Evolutionary conservation across 2,113 vertebrate genomes (phyloP).

Genomic region (Rostratula benghalensis): DNA sequence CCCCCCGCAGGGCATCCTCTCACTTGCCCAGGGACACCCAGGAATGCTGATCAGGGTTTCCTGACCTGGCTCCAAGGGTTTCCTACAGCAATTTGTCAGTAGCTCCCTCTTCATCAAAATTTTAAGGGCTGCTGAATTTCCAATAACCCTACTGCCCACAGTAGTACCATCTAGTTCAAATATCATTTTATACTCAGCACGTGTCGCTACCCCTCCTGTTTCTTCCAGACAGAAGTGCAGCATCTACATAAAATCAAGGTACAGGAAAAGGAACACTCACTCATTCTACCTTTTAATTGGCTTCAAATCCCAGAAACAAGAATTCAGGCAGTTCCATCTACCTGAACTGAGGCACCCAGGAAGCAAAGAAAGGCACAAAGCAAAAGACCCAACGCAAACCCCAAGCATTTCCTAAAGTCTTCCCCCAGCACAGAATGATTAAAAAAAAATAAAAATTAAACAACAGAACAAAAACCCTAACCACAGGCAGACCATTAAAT

Average conservation of each 20-base stretch:
- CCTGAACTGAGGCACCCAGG: background rate
- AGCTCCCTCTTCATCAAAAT: background rate
- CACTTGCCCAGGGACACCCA: background rate
- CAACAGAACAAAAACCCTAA: background rate
- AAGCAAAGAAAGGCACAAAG: background rate
- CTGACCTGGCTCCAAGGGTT: background rate
- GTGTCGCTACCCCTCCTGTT: rapidly evolving
- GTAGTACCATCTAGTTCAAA: background rate
- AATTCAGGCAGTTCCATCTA: background rate
- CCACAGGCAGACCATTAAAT: background rate
- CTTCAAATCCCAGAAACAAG: background rate
- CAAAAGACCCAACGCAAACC: background rate
- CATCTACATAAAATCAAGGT: background rate
- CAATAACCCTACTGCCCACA: background rate
- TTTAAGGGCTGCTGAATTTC: background rate
- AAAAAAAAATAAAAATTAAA: background rate
- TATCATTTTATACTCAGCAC: background rate
- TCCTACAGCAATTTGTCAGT: constrained; percentile 12
- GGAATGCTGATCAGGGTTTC: background rate
- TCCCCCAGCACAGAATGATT: background rate
- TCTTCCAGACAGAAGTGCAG: background rate
- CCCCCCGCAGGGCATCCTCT: rapidly evolving
- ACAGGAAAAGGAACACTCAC: background rate
- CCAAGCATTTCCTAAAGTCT: background rate
- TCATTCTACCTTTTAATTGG: background rate